These are phyloP conservation scores for Astropecten irregularis DNA, from an alignment of 53 echinoderm and acorn worm species.

Conservation along the genomic window DNA sequence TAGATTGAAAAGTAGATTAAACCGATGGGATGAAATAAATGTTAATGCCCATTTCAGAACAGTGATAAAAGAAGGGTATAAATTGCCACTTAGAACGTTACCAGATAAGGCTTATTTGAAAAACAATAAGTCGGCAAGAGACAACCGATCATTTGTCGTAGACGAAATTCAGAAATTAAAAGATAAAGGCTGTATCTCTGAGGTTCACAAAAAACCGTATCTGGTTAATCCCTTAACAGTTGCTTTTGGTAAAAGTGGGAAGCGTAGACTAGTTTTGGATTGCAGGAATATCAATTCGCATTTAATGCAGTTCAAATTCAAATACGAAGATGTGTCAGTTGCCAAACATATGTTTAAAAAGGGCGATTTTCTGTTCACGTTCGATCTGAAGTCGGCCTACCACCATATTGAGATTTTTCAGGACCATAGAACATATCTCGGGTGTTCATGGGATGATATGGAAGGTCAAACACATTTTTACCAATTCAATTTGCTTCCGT, in stretches of 20 bases:
- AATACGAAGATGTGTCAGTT: slow-evolving; percentile 46
- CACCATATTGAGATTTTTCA: slow-evolving; percentile 63
- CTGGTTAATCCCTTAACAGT: slow-evolving; percentile 33
- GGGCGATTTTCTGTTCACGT: slow-evolving; percentile 52
- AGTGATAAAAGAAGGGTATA: slow-evolving; percentile 30
- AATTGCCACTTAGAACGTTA: slow-evolving; percentile 10
- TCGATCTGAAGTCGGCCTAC: slow-evolving; percentile 57
- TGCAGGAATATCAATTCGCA: slow-evolving; percentile 34
- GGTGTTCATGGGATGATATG: slow-evolving; percentile 43
- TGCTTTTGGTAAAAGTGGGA: slow-evolving; percentile 28
- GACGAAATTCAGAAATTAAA: not conserved
- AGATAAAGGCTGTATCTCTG: not conserved
- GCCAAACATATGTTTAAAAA: slow-evolving; percentile 9
- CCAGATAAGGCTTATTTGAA: not conserved
- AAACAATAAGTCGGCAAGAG: slow-evolving; percentile 24
- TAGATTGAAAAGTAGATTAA: not conserved
- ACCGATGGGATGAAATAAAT: not conserved
- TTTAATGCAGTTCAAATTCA: slow-evolving; percentile 49
- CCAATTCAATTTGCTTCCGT: slow-evolving; percentile 1
- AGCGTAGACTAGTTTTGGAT: slow-evolving; percentile 60
- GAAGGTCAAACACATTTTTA: not conserved
- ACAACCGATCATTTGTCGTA: not conserved
- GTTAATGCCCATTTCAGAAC: not conserved
- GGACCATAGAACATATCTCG: slow-evolving; percentile 28
- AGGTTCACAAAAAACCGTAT: not conserved